These are phyloP conservation scores for Heteromurus nitidus DNA, from an alignment of 2,888 invertebrate genomes.

Conservation along the genomic window DNA sequence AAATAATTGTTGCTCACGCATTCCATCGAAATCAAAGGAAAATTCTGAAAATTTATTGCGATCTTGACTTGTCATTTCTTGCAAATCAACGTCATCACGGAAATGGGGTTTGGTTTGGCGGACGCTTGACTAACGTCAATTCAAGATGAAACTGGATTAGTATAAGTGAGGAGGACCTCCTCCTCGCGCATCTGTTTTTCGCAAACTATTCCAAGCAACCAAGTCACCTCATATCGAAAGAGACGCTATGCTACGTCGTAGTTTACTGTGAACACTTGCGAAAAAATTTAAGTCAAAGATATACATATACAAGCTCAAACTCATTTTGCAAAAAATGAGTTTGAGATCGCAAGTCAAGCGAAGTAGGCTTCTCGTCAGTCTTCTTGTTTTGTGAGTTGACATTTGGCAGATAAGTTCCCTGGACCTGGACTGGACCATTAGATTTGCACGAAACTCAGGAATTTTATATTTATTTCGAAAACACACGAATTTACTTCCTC, in stretches of 20 bases:
- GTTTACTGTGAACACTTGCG: no score
- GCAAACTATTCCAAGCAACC: no score
- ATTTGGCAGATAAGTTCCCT: not conserved
- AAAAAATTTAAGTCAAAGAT: no score
- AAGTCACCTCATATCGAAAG: not conserved
- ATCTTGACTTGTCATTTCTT: constrained; percentile 39
- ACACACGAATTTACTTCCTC: not conserved
- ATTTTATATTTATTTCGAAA: not conserved
- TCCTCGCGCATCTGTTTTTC: not conserved
- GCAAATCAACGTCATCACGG: constrained; percentile 40
- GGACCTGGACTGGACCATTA: not conserved
- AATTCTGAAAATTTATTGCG: constrained; percentile 11
- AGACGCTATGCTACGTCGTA: not conserved
- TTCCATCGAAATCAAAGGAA: not conserved
- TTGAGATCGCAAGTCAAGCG: no score
- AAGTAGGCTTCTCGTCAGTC: not conserved
- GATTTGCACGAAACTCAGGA: not conserved
- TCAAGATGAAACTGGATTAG: not conserved
- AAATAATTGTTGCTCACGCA: no score
- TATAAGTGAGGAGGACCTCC: not conserved
- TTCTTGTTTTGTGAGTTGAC: not conserved
- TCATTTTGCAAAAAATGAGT: no score
- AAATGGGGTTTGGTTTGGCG: constrained; percentile 23
- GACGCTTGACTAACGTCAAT: not conserved
- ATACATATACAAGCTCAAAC: no score